A percentile compares a stretch with the other conserved stretches of the same genome.
These are phyloP conservation scores for Pandion haliaetus DNA, from an alignment of 2,113 vertebrate species.

Conservation along the genomic window DNA sequence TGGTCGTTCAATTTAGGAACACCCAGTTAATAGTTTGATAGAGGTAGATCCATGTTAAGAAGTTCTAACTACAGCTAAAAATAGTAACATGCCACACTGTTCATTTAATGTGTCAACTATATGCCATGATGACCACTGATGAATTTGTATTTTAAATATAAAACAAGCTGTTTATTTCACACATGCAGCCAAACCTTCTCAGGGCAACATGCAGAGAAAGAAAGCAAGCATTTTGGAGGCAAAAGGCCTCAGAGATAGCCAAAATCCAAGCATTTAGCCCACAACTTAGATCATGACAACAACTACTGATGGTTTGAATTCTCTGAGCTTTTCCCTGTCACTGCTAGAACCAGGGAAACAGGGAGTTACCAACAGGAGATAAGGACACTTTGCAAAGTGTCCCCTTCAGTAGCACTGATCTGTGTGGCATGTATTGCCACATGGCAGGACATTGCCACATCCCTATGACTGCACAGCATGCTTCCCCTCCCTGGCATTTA, in stretches of 20 bases:
- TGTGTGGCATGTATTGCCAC: background rate
- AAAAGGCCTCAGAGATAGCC: background rate
- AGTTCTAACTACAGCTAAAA: background rate
- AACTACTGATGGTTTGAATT: background rate
- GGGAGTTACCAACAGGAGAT: background rate
- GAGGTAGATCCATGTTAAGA: background rate
- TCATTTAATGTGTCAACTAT: background rate
- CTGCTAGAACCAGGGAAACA: background rate
- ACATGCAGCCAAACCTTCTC: background rate
- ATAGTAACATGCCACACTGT: background rate
- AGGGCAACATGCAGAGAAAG: background rate
- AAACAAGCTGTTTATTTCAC: background rate
- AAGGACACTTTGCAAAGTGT: background rate
- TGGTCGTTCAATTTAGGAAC: background rate
- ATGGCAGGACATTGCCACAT: background rate
- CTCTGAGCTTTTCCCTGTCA: background rate
- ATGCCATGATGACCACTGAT: no score
- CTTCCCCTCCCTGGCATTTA: background rate
- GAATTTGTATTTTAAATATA: background rate
- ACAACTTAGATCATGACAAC: background rate
- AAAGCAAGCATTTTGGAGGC: background rate
- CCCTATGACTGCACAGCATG: background rate
- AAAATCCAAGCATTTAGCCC: background rate
- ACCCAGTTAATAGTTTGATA: background rate
- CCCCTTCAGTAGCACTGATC: background rate